phyloP scores from a whole-genome alignment of 2,113 vertebrate genomes.

The Hippocampus barbouri region DNA sequence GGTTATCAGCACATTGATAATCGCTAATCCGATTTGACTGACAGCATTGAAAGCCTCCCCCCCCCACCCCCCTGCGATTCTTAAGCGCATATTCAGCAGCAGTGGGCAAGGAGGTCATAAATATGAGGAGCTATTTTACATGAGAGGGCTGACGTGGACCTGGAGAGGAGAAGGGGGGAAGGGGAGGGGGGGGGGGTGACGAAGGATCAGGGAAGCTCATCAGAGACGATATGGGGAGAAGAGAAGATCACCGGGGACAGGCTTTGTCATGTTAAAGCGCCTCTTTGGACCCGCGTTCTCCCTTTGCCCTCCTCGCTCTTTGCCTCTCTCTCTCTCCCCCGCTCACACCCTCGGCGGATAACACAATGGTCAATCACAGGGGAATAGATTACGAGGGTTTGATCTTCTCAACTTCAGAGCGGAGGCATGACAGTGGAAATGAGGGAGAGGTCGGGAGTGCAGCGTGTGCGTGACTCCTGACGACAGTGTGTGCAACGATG shows the following conservation, averaged over 20 bases:
- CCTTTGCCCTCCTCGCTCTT: constrained; percentile 12
- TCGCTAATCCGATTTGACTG: constrained; percentile 64
- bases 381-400: constrained; percentile 65
- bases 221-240: constrained; percentile 42
- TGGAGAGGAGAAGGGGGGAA: constrained; percentile 13
- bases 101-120: constrained; percentile 57
- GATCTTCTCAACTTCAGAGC: constrained; percentile 58
- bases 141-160: constrained; percentile 57
- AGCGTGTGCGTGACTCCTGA: constrained; percentile 38
- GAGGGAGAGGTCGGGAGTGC: constrained; percentile 38
- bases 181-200: constrained; percentile 11
- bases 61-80: constrained; percentile 10
- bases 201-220: constrained; percentile 45
- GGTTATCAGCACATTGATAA: constrained; percentile 69
- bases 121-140: constrained; percentile 66
- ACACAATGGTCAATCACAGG: constrained; percentile 62
- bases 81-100: constrained; percentile 65
- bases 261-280: constrained; percentile 72
- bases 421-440: constrained; percentile 43
- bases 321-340: constrained; percentile 8
- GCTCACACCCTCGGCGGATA: constrained; percentile 24
- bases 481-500: constrained; percentile 17
- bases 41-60: constrained; percentile 46
- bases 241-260: constrained; percentile 39
- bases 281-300: constrained; percentile 43